A percentile compares a stretch with the other conserved stretches of the same genome.
Conservation (phyloP, 2,888 invertebrate genomes). For the Pristionchus mayeri region DNA sequence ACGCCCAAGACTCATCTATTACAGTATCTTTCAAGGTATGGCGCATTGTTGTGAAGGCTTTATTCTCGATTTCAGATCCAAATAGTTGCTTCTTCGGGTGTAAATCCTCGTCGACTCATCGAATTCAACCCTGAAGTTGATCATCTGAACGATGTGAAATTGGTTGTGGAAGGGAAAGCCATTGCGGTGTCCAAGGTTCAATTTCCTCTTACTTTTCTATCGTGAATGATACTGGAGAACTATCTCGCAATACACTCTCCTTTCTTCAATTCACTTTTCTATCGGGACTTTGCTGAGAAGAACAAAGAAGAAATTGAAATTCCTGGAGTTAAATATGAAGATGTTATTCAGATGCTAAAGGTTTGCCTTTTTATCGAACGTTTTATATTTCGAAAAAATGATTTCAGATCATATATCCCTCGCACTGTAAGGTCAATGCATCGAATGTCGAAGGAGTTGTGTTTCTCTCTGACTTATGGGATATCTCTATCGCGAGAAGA, state of each 20-base stretch:
- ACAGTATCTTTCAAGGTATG: conserved; percentile 25
- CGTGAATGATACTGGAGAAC: background rate
- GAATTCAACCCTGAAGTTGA: background rate
- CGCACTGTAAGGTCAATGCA: background rate
- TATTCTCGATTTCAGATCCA: background rate
- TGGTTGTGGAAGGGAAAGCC: conserved; percentile 8
- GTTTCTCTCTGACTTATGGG: background rate
- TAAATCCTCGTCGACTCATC: conserved; percentile 2
- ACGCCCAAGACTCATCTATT: background rate
- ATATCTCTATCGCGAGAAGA: conserved; percentile 4
- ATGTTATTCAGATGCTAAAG: background rate
- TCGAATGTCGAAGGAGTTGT: background rate
- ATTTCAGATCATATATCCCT: conserved; percentile 1
- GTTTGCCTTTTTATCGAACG: background rate
- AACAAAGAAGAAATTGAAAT: conserved; percentile 6
- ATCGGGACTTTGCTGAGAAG: background rate
- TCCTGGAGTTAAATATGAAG: conserved; percentile 8
- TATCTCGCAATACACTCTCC: background rate
- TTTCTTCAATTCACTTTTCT: conserved; percentile 2
- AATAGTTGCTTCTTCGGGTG: background rate
- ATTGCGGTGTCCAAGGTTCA: conserved; percentile 18
- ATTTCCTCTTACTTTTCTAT: background rate
- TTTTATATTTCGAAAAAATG: too few species aligned
- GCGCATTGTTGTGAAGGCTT: background rate
- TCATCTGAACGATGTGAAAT: conserved; percentile 19